These are phyloP conservation scores for Podilymbus podiceps DNA, from an alignment of 2,113 vertebrate genomes.

Conservation along the genomic window DNA sequence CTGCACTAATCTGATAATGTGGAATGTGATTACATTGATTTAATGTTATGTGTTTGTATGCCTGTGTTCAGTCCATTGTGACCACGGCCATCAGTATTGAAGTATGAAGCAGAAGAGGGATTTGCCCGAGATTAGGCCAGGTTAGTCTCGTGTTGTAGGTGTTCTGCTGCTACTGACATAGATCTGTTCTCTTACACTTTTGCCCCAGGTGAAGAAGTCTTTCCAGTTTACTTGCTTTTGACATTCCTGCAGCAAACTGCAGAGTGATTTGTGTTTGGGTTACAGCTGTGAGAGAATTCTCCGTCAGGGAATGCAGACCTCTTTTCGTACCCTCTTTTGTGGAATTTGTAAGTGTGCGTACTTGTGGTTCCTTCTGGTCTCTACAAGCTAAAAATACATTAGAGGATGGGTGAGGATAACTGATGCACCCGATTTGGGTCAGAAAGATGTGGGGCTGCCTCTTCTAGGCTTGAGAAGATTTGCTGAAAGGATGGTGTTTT, in stretches of 20 bases:
- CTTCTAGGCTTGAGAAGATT: not conserved
- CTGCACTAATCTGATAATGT: not conserved
- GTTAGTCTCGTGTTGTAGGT: not conserved
- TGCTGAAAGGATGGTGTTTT: not conserved
- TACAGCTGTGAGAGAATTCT: not conserved
- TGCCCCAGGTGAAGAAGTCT: not conserved
- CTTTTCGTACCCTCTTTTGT: not conserved
- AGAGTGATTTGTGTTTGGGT: not conserved
- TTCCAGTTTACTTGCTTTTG: not conserved
- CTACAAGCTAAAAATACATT: not conserved
- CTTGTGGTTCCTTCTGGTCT: not conserved
- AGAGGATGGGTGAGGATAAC: not conserved
- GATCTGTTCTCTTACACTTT: not conserved
- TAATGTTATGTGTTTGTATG: not conserved
- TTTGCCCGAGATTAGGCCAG: not conserved
- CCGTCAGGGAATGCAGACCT: not conserved
- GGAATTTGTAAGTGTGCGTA: fast-evolving
- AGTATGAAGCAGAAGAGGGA: not conserved
- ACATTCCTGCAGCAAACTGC: not conserved
- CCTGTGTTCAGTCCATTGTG: fast-evolving
- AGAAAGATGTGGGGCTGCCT: not conserved
- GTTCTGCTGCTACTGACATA: not conserved
- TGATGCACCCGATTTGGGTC: not conserved
- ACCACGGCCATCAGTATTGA: not conserved
- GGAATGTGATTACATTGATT: not conserved